Evolutionary conservation across 2,888 invertebrate species (phyloP).

Genomic region (Aspidapion aeneum): DNA sequence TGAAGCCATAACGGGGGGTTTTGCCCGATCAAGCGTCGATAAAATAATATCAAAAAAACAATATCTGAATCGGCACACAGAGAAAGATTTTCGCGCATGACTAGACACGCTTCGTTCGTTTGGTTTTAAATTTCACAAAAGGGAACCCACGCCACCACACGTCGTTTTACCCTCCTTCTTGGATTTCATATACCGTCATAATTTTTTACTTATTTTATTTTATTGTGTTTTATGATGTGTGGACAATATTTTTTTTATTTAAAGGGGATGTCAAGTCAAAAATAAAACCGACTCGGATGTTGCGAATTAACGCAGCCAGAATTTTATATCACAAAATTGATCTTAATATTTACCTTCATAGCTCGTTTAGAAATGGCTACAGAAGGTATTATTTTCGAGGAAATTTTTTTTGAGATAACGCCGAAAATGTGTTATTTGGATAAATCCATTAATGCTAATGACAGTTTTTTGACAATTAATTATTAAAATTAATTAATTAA

Average conservation of each 20-base stretch:
- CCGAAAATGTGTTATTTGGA: no score
- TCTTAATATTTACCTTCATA: no score
- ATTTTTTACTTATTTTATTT: not conserved
- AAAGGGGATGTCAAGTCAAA: not conserved
- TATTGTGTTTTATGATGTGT: slow-evolving; percentile 1
- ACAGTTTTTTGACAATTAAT: no score
- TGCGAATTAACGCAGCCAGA: no score
- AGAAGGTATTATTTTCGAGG: no score
- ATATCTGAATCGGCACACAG: slow-evolving; percentile 24
- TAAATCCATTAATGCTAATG: no score
- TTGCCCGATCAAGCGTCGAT: slow-evolving; percentile 32
- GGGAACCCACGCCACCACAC: not conserved
- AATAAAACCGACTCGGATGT: not conserved
- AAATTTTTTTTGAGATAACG: no score
- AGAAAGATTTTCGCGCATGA: slow-evolving; percentile 23
- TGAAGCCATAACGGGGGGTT: slow-evolving; percentile 35
- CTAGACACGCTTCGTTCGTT: slow-evolving; percentile 15
- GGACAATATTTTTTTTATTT: not conserved
- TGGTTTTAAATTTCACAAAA: slow-evolving; percentile 13
- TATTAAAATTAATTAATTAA: no score
- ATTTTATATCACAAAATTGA: not conserved
- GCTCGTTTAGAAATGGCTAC: no score
- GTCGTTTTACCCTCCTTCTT: not conserved
- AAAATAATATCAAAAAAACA: slow-evolving; percentile 36
- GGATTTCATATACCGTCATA: not conserved